Base-by-base conservation (phyloP, 2,888 invertebrate species). In the Rhyacophila evoluta region DNA sequence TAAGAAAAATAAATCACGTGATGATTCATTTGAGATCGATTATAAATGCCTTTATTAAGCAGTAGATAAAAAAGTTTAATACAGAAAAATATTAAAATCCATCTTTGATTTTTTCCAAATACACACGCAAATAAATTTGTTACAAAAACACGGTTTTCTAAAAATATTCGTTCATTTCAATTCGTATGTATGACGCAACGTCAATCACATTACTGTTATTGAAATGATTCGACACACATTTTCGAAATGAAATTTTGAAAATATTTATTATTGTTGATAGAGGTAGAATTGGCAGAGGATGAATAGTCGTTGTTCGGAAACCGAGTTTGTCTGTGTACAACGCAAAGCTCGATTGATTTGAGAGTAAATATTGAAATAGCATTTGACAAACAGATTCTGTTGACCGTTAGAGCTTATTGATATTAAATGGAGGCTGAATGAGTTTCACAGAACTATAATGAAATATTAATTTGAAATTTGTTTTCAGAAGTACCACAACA, bases 261-360 rank as follows among this genome's bases (percentile, higher is more conserved):
- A 55, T 55, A 55, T 55, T 55, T 55, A 55, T 55, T 55, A 33
- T 33, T 55, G 10, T 55, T 19, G 25, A 55, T 55, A 55, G 19
- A 55, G 19, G 55, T 55, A 19, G 25, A 55, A 55, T n/a, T 55
- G 55, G 19, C 55, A 19, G 25, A 55, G 55, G 55, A 55, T 19
- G 25, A 55, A 25, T 19, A 55, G 19, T 25, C 19, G 10, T 55
- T 55, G 55, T 55, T 55, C 25, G 55, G 1, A 55, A 55, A 55
- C 55, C 25, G 25, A 55, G 25, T 55, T 25, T 55, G 15, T 55
- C 25, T 25, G 55, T 25, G 19, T 55, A 8, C 25, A 55, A 19
- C 1, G 10, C 25, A 55, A 19, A 55, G 25, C 8, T 55, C 55
- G 55, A 55, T 5, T 55, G 55, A 55, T 55, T 55, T 55, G 25